Base-by-base conservation (phyloP, 2,888 invertebrate genomes). In the Caenorhabditis sp. region DNA sequence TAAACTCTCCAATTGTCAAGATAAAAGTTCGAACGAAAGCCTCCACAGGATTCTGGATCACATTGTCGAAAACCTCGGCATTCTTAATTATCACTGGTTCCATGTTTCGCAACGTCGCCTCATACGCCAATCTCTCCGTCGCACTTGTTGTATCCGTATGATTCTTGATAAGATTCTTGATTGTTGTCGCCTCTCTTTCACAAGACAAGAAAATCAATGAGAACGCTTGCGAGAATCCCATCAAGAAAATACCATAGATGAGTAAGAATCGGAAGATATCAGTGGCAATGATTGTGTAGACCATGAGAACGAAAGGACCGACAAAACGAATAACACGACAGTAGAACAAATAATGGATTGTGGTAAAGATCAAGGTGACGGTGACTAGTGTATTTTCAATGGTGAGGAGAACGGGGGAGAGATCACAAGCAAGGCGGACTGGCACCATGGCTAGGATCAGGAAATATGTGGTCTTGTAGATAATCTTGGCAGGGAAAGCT, bases 291-390 rank as follows among this genome's bases (percentile, higher is more conserved):
- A 97, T 97, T 77, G 95, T 92, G 90, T 97, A 97, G 84, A 97
- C 95, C 97, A 97, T 97, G 83, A 97, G 95, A 23, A 97, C 97
- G 91, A 97, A 97, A 0, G 97, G 97, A 2, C 97, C 97, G 2
- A 97, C 95, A 0, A 96, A 82, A 27, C 65, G 76, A 60, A 66
- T 81, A 70, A 71, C 84, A 66, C 66, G 61, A 50, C 69, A 76
- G 27, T 70, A 80, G 59, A 67, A 78, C 17, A 80, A 67, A 56
- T 76, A 80, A 61, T 78, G 74, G 4, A 72, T 38, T 12, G 77
- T 80, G 20, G 76, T 80, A 54, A 75, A 67, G 38, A 78, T 65
- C 38, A 81, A 68, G 20, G 77, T 69, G n/a, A 75, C 56, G 17
- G 69, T 68, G 10, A 74, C 63, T 12, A 78, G 58, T 14, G 50